Percentiles rank a stretch among this genome's conserved stretches.
Evolutionary conservation across 2,888 invertebrate genomes (phyloP).

Genomic region (Aleiodes testaceus): DNA sequence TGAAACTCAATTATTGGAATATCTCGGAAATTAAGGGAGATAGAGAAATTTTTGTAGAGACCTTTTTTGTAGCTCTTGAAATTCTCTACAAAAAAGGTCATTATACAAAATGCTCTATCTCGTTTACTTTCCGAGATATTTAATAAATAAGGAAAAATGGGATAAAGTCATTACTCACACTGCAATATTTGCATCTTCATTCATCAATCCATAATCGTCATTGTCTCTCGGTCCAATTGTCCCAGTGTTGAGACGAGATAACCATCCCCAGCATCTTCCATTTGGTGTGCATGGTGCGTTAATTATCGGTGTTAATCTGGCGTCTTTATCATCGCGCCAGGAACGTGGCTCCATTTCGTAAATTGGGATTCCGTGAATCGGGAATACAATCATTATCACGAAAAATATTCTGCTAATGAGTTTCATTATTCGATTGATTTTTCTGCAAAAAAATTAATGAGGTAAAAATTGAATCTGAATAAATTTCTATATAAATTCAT

Average conservation of each 20-base stretch:
- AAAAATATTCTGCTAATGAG: slow-evolving; percentile 26
- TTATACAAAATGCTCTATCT: too few species aligned
- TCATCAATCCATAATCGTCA: background rate
- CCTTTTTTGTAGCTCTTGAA: background rate
- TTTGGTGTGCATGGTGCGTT: slow-evolving; percentile 55
- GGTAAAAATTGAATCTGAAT: too few species aligned
- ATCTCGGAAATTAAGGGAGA: background rate
- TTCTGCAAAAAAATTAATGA: background rate
- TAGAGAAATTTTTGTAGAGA: background rate
- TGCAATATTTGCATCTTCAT: background rate
- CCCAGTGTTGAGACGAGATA: slow-evolving; percentile 48
- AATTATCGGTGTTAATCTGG: slow-evolving; percentile 47
- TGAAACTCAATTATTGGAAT: background rate
- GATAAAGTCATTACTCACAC: background rate
- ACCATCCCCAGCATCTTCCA: slow-evolving; percentile 60
- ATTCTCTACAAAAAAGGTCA: background rate
- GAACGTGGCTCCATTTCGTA: slow-evolving; percentile 41
- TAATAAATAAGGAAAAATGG: too few species aligned
- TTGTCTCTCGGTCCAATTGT: slow-evolving; percentile 2
- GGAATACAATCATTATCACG: slow-evolving; percentile 30
- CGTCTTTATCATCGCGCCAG: slow-evolving; percentile 44
- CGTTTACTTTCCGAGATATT: background rate
- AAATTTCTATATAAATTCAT: slow-evolving; percentile 2
- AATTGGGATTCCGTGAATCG: slow-evolving; percentile 38
- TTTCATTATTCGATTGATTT: slow-evolving; percentile 21